These are phyloP conservation scores for Ciona savignyi DNA, from an alignment of 23 tunicate species.

Conservation along the genomic window DNA sequence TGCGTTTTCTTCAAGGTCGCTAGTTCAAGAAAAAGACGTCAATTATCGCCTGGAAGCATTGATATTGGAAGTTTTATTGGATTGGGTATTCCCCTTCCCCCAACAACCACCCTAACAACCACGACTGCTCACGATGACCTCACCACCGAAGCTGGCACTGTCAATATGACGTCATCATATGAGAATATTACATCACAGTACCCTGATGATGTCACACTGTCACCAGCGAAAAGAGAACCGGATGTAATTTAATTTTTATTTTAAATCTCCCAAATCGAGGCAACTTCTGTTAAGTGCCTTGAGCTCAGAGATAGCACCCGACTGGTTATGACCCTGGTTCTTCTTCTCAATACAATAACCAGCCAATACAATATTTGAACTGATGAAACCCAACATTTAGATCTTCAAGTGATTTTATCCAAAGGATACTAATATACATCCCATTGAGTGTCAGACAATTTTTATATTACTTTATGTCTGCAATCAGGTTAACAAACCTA, in stretches of 20 bases:
- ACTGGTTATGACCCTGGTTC: too few relatives aligned
- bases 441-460: too few relatives aligned
- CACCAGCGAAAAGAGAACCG: constrained; percentile 51
- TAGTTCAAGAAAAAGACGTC: constrained; percentile 3
- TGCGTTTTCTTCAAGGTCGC: neutral
- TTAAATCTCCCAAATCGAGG: too few relatives aligned
- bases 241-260: constrained; percentile 28
- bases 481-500: too few relatives aligned
- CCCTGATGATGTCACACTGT: constrained; percentile 33
- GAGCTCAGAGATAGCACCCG: too few relatives aligned
- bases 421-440: too few relatives aligned
- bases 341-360: too few relatives aligned
- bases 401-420: too few relatives aligned
- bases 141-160: neutral
- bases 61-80: constrained; percentile 12
- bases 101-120: neutral
- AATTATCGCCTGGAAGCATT: constrained; percentile 15
- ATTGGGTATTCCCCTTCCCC: constrained; percentile 3
- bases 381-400: too few relatives aligned
- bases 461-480: too few relatives aligned
- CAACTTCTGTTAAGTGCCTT: too few relatives aligned
- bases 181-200: neutral
- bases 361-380: too few relatives aligned
- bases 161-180: neutral
- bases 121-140: neutral